Evolutionary conservation across 2,113 vertebrate species (phyloP).

Genomic region (Hypanus sabinus): DNA sequence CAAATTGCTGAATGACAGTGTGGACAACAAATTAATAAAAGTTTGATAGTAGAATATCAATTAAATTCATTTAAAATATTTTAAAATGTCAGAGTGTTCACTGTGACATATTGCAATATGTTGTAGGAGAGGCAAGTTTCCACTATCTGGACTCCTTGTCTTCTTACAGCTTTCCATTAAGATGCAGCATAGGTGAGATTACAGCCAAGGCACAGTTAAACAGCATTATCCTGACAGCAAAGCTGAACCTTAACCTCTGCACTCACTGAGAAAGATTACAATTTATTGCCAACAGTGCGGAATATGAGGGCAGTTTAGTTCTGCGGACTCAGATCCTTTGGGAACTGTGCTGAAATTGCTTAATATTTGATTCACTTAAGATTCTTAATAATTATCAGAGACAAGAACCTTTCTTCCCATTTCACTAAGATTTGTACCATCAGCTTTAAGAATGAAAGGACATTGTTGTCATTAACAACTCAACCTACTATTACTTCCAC

Average conservation of each 20-base stretch:
- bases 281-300: slow-evolving; percentile 22
- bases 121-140: not conserved
- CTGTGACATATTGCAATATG: not conserved
- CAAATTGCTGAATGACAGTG: not conserved
- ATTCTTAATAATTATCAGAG: slow-evolving; percentile 20
- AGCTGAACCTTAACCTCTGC: slow-evolving; percentile 1
- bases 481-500: not conserved
- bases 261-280: not conserved
- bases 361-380: slow-evolving; percentile 3
- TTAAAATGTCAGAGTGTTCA: not conserved
- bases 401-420: not conserved
- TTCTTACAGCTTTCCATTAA: not conserved
- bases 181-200: not conserved
- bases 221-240: not conserved
- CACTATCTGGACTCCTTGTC: not conserved
- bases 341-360: not conserved
- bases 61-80: not conserved
- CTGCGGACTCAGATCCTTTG: slow-evolving; percentile 11
- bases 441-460: not conserved
- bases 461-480: not conserved
- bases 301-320: not conserved
- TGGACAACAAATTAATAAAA: not conserved
- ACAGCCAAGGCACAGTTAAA: not conserved
- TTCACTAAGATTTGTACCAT: not conserved
- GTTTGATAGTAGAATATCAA: not conserved